Percentiles rank a stretch among this genome's conserved stretches.
phyloP scores from a whole-genome alignment of 2,113 vertebrate genomes.

The Odontophorus gujanensis region DNA sequence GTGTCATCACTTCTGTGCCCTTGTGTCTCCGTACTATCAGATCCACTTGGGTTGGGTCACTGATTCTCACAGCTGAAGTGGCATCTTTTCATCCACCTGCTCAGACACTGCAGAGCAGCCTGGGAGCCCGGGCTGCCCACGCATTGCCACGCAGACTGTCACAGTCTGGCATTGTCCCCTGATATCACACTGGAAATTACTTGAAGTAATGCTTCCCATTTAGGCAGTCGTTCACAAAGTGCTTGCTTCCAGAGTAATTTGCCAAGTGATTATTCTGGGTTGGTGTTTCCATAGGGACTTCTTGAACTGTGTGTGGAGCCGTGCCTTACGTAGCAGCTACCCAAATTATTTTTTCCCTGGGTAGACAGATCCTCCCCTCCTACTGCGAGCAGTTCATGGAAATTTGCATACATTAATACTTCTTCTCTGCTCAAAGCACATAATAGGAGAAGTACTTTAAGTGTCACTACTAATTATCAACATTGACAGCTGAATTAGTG shows the following conservation, averaged over 20 bases:
- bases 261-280: not conserved
- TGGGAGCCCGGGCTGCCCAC: not conserved
- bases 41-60: not conserved
- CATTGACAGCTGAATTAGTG: not conserved
- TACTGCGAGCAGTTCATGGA: not conserved
- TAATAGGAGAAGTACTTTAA: not conserved
- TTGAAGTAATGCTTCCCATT: not conserved
- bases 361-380: rapidly evolving
- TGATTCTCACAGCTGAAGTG: not conserved
- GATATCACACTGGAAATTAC: not conserved
- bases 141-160: rapidly evolving
- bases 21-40: not conserved
- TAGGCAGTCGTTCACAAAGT: not conserved
- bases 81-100: not conserved
- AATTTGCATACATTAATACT: not conserved
- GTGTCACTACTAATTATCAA: not conserved
- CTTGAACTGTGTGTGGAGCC: not conserved
- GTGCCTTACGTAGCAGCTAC: not conserved
- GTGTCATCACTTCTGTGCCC: not conserved
- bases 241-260: not conserved
- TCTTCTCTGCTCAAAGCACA: not conserved
- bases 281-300: not conserved
- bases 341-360: not conserved
- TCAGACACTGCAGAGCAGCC: not conserved
- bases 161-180: rapidly evolving